phyloP scores from a whole-genome alignment of 2,888 invertebrate genomes.

The Bellardia pandia region DNA sequence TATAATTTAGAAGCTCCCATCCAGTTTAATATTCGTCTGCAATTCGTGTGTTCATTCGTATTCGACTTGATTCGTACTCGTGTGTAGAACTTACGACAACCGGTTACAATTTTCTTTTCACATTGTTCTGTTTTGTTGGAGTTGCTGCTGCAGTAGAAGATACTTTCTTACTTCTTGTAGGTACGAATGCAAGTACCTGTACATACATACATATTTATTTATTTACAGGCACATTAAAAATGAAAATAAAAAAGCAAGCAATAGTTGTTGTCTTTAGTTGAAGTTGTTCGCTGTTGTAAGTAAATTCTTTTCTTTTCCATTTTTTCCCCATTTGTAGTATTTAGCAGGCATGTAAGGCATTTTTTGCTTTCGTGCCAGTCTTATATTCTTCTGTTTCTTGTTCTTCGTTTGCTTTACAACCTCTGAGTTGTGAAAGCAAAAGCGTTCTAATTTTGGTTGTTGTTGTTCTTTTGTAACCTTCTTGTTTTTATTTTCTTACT shows the following conservation, averaged over 20 bases:
- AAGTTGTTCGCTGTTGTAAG: constrained; percentile 46
- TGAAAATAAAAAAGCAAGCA: constrained; percentile 12
- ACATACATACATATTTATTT: constrained; percentile 1
- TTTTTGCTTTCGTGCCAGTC: constrained; percentile 70
- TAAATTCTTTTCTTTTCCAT: constrained; percentile 48
- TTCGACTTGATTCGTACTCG: constrained; percentile 28
- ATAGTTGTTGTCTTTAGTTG: constrained; percentile 33
- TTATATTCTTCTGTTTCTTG: constrained; percentile 66
- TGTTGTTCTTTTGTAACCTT: constrained; percentile 54
- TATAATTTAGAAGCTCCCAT: constrained; percentile 63
- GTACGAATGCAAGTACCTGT: neutral
- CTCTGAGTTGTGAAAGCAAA: constrained; percentile 75
- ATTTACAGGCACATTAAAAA: constrained; percentile 30
- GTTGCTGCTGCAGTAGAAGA: constrained; percentile 6
- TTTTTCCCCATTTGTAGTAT: neutral
- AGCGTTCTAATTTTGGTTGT: constrained; percentile 74
- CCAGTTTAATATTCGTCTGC: constrained; percentile 33
- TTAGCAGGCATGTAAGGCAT: neutral
- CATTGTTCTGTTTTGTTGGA: constrained; percentile 7
- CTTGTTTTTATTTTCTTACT: constrained; percentile 53
- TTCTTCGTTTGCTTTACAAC: constrained; percentile 75
- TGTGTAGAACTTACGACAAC: constrained; percentile 66
- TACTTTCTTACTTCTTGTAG: constrained; percentile 52
- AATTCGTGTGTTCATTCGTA: constrained; percentile 29
- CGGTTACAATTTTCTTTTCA: constrained; percentile 51